phyloP scores from a whole-genome alignment of 2,113 vertebrate species.

The Paramisgurnus dabryanus region DNA sequence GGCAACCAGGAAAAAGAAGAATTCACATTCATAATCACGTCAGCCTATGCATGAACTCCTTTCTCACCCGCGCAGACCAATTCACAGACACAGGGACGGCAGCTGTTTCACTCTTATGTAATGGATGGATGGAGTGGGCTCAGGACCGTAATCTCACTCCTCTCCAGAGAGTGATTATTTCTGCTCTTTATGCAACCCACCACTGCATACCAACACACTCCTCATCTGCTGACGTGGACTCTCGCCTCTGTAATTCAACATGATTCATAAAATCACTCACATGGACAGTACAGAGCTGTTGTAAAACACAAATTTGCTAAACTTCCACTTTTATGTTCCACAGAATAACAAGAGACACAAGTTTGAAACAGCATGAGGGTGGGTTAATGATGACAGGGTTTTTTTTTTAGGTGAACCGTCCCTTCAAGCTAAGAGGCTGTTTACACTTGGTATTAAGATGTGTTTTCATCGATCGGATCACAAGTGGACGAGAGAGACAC shows the following conservation, averaged over 20 bases:
- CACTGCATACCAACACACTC: constrained; percentile 58
- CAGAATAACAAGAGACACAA: too few relatives aligned
- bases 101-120: constrained; percentile 61
- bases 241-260: constrained; percentile 45
- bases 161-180: constrained; percentile 62
- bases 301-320: neutral
- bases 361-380: too few relatives aligned
- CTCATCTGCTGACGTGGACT: constrained; percentile 53
- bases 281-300: neutral
- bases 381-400: too few relatives aligned
- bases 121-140: constrained; percentile 68
- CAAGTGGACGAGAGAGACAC: too few relatives aligned
- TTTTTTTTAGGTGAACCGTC: too few relatives aligned
- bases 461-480: too few relatives aligned
- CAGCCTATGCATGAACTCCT: constrained; percentile 33
- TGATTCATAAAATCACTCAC: constrained; percentile 48
- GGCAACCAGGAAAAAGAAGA: constrained; percentile 62
- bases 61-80: constrained; percentile 20
- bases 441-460: too few relatives aligned
- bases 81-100: constrained; percentile 30
- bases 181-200: constrained; percentile 57
- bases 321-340: neutral
- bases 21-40: constrained; percentile 54
- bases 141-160: constrained; percentile 58
- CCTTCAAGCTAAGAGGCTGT: too few relatives aligned